A percentile compares a stretch with the other conserved stretches of the same genome.
These are phyloP conservation scores for Kradibia gibbosae DNA, from an alignment of 1,140 invertebrate species.

Conservation along the genomic window DNA sequence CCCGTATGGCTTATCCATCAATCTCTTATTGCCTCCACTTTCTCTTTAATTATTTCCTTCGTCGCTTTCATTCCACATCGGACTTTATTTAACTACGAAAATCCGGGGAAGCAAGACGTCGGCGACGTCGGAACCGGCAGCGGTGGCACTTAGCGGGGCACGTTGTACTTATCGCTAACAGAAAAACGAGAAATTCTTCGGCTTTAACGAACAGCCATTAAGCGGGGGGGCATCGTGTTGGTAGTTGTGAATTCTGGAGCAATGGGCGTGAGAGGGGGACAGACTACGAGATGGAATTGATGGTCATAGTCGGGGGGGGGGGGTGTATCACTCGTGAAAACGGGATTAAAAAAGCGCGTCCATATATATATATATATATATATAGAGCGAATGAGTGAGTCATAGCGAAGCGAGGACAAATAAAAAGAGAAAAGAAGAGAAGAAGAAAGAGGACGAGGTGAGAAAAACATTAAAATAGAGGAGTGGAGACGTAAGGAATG, in stretches of 20 bases:
- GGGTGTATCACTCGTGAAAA: conserved; percentile 48
- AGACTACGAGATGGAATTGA: too few relatives aligned
- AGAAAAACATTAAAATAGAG: conserved; percentile 49
- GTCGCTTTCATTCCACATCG: not conserved
- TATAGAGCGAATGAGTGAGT: conserved; percentile 51
- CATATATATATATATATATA: too few relatives aligned
- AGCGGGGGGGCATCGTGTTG: not conserved
- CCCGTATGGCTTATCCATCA: not conserved
- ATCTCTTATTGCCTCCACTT: conserved; percentile 10
- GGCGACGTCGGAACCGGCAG: conserved; percentile 28
- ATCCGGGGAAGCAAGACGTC: conserved; percentile 19
- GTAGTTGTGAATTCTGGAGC: not conserved
- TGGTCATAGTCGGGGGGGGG: too few relatives aligned
- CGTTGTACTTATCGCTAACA: conserved; percentile 23
- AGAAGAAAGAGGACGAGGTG: conserved; percentile 55
- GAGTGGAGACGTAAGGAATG: conserved; percentile 43
- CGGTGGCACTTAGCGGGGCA: conserved; percentile 34
- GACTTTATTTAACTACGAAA: not conserved
- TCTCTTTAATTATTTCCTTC: conserved; percentile 51
- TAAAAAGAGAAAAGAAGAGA: conserved; percentile 50
- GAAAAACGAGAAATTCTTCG: conserved; percentile 21
- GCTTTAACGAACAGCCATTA: not conserved
- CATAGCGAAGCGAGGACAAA: conserved; percentile 50
- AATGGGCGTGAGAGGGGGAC: not conserved
- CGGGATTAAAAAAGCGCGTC: conserved; percentile 53